Percentiles rank a stretch among this genome's conserved stretches.
These are phyloP conservation scores for Lepus timidus DNA, from an alignment of 2,113 vertebrate genomes.

Conservation along the genomic window DNA sequence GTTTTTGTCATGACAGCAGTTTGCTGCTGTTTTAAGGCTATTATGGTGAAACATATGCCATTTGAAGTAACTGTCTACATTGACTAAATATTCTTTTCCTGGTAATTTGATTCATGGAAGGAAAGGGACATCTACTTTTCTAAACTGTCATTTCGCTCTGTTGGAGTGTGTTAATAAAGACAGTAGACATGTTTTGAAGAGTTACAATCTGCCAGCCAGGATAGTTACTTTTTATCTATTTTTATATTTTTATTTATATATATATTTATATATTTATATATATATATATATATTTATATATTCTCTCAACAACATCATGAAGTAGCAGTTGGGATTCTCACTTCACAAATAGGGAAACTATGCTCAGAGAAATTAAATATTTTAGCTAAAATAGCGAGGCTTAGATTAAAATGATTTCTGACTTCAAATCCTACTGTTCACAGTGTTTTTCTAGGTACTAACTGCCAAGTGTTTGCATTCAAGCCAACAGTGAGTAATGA, in stretches of 20 bases:
- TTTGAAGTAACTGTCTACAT: conserved; percentile 46
- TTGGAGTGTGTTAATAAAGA: background rate
- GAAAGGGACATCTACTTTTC: background rate
- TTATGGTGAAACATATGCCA: conserved; percentile 57
- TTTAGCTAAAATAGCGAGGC: background rate
- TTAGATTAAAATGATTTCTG: conserved; percentile 10
- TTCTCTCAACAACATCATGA: background rate
- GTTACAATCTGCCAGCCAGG: background rate
- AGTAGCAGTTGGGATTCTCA: background rate
- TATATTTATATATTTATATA: too few species aligned
- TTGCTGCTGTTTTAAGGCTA: conserved; percentile 64
- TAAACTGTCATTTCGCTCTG: background rate
- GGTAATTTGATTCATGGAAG: conserved; percentile 11
- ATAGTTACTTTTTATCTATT: background rate
- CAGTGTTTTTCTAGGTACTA: background rate
- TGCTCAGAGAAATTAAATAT: background rate
- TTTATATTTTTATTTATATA: too few species aligned
- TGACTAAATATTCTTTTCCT: conserved; percentile 43
- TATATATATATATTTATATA: too few species aligned
- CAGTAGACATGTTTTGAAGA: background rate
- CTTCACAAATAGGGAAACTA: background rate
- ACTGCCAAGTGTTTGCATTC: background rate
- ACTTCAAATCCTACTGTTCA: background rate
- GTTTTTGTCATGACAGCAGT: conserved; percentile 52
- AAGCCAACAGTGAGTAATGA: background rate